phyloP scores from a whole-genome alignment of 1,140 invertebrate species.

The Ceratosolen fusciceps region DNA sequence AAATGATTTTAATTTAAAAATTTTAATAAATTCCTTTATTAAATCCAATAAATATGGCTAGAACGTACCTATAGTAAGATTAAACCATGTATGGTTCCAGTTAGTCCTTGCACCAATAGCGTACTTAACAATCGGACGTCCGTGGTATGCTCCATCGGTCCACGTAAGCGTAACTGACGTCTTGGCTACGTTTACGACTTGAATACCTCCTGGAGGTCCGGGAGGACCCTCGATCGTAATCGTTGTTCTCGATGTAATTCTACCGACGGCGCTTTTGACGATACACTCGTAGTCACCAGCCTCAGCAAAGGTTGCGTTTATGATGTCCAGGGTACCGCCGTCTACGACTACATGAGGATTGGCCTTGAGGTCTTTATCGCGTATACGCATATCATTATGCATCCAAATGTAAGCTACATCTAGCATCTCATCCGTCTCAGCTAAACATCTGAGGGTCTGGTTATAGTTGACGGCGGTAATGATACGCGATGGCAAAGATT shows the following conservation, averaged over 20 bases:
- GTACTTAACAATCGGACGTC: constrained; percentile 82
- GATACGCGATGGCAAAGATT: constrained; percentile 77
- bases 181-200: constrained; percentile 82
- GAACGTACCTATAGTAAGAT: constrained; percentile 77
- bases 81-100: constrained; percentile 87
- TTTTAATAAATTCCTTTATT: too few species aligned
- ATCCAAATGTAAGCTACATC: constrained; percentile 93
- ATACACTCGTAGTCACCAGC: constrained; percentile 91
- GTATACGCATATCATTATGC: constrained; percentile 86
- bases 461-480: constrained; percentile 79
- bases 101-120: constrained; percentile 86
- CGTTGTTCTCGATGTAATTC: constrained; percentile 79
- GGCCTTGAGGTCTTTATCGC: constrained; percentile 75
- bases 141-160: constrained; percentile 91
- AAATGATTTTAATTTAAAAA: too few species aligned
- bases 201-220: constrained; percentile 84
- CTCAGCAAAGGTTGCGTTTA: constrained; percentile 87
- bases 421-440: constrained; percentile 83
- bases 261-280: constrained; percentile 88
- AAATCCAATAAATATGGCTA: too few species aligned
- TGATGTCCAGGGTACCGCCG: constrained; percentile 82
- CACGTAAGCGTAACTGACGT: constrained; percentile 86
- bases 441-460: constrained; percentile 84
- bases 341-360: constrained; percentile 73
- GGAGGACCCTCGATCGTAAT: constrained; percentile 88